A percentile compares a stretch with the other conserved stretches of the same genome.
Conservation (phyloP, 2,888 invertebrate species). For the Tachina lurida region DNA sequence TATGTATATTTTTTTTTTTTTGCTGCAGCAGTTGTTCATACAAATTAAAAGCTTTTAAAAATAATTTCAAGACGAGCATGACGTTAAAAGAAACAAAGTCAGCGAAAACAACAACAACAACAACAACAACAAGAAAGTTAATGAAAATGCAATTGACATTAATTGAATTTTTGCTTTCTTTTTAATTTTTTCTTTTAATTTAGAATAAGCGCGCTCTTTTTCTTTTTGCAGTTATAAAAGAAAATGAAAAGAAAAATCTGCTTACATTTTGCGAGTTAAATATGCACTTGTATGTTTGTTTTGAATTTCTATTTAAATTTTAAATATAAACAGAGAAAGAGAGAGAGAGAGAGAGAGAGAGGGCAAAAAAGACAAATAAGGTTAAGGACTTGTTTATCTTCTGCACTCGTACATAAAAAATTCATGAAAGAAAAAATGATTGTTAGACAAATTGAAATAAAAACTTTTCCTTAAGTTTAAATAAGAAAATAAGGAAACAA, state of each 20-base stretch:
- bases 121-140: constrained; percentile 33
- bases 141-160: constrained; percentile 69
- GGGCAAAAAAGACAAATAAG: constrained; percentile 31
- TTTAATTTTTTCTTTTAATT: background rate
- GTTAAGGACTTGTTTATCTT: constrained; percentile 43
- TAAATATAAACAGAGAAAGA: constrained; percentile 10
- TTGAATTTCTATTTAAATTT: constrained; percentile 3
- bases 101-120: background rate
- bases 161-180: constrained; percentile 64
- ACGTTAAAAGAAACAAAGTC: constrained; percentile 8
- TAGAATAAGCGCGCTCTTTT: constrained; percentile 1
- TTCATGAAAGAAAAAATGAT: background rate
- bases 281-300: constrained; percentile 21
- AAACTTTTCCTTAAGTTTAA: constrained; percentile 5
- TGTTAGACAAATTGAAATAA: constrained; percentile 6
- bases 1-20: constrained; percentile 13
- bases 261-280: background rate
- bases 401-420: too few relatives aligned
- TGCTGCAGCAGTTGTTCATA: background rate
- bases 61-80: constrained; percentile 17
- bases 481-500: background rate
- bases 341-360: background rate
- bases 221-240: constrained; percentile 30
- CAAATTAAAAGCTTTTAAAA: constrained; percentile 37
- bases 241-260: constrained; percentile 6